Percentiles rank a stretch among this genome's conserved stretches.
These are phyloP conservation scores for Cheilosia pagana DNA, from an alignment of 2,888 invertebrate genomes.

Conservation along the genomic window DNA sequence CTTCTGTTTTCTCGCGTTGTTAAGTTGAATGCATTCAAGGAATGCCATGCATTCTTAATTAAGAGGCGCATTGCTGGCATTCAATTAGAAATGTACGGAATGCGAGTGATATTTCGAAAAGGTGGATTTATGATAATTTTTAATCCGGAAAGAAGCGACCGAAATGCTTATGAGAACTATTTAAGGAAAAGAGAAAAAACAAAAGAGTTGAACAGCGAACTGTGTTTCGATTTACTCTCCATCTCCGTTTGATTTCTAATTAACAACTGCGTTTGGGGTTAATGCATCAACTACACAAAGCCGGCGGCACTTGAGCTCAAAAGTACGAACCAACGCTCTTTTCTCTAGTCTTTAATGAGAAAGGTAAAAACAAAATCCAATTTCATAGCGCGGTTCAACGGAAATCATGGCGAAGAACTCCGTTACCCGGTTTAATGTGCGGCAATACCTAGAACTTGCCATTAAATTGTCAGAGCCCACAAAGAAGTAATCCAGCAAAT, in stretches of 20 bases:
- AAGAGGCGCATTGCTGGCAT: constrained; percentile 21
- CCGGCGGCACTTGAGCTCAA: constrained; percentile 30
- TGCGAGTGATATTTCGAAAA: constrained; percentile 34
- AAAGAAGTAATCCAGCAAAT: constrained; percentile 25
- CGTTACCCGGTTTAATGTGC: constrained; percentile 38
- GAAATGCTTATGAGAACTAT: background rate
- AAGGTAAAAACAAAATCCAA: background rate
- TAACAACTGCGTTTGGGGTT: constrained; percentile 5
- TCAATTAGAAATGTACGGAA: constrained; percentile 42
- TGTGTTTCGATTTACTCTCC: constrained; percentile 10
- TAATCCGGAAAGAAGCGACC: background rate
- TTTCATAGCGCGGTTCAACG: constrained; percentile 1
- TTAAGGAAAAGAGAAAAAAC: constrained; percentile 9
- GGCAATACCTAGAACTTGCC: constrained; percentile 36
- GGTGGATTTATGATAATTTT: constrained; percentile 30
- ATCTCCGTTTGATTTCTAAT: constrained; percentile 40
- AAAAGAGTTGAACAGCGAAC: constrained; percentile 52
- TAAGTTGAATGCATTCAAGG: constrained; percentile 6
- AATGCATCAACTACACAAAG: background rate
- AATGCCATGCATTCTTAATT: constrained; percentile 52
- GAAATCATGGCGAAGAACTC: constrained; percentile 20
- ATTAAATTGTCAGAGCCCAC: constrained; percentile 28
- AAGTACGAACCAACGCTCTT: constrained; percentile 4
- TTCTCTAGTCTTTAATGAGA: background rate
- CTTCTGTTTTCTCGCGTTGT: too few relatives aligned